A percentile compares a stretch with the other conserved stretches of the same genome.
These are phyloP conservation scores for Drosophila tani DNA, from an alignment of 1,140 invertebrate genomes.

Conservation along the genomic window DNA sequence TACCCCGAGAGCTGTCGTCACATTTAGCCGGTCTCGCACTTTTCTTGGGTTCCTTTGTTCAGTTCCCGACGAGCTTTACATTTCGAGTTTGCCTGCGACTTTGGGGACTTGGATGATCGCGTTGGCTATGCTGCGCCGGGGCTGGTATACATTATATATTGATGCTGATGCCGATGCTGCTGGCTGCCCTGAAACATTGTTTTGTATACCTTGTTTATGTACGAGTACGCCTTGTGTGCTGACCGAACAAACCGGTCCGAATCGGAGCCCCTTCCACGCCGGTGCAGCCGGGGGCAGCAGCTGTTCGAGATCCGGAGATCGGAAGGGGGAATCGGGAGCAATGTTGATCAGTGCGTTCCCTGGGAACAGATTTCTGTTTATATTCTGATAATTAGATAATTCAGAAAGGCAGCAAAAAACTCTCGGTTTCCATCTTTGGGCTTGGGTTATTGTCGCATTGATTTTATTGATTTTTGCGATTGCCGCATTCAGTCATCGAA, in stretches of 20 bases:
- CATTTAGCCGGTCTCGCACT: slow-evolving; percentile 32
- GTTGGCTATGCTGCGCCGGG: slow-evolving; percentile 1
- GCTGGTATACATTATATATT: slow-evolving; percentile 15
- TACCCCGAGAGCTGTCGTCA: slow-evolving; percentile 20
- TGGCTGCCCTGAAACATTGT: slow-evolving; percentile 44
- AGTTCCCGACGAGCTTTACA: slow-evolving; percentile 13
- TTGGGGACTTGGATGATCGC: slow-evolving; percentile 7
- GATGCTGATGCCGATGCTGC: slow-evolving; percentile 4
- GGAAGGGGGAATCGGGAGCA: slow-evolving; percentile 19
- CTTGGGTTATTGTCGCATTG: slow-evolving; percentile 13
- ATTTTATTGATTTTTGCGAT: slow-evolving; percentile 5
- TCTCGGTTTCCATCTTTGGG: slow-evolving; percentile 7
- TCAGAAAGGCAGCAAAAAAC: slow-evolving; percentile 1
- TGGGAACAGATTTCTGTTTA: slow-evolving; percentile 40
- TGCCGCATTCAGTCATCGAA: slow-evolving; percentile 17
- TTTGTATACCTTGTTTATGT: slow-evolving; percentile 38
- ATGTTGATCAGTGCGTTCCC: slow-evolving; percentile 14
- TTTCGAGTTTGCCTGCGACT: slow-evolving; percentile 53
- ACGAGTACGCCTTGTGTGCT: slow-evolving; percentile 4
- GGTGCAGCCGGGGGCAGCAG: slow-evolving; percentile 45
- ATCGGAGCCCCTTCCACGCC: slow-evolving; percentile 14
- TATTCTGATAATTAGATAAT: slow-evolving; percentile 36
- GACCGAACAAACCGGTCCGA: slow-evolving; percentile 65
- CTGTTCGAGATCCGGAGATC: slow-evolving; percentile 36
- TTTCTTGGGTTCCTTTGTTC: slow-evolving; percentile 49